Percentiles rank a stretch among this genome's conserved stretches.
Evolutionary conservation across 1,140 invertebrate genomes (phyloP).

Genomic region (Drosophila nannoptera): DNA sequence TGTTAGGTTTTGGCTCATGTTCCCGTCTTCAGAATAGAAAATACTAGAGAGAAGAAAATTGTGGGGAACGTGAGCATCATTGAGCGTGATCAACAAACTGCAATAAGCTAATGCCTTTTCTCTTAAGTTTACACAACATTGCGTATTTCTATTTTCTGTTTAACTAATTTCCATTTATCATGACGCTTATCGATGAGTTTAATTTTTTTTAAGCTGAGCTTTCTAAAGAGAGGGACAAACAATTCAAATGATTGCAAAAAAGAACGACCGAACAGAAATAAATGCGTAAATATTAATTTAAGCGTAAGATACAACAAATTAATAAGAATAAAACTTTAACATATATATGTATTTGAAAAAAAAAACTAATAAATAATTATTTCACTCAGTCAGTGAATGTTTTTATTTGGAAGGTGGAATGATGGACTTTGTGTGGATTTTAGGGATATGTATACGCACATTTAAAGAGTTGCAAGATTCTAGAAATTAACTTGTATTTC

Average conservation of each 20-base stretch:
- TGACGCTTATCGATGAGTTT: conserved; percentile 40
- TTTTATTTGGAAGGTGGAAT: not conserved
- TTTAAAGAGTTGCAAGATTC: too few relatives aligned
- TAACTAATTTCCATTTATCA: conserved; percentile 39
- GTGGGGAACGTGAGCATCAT: conserved; percentile 5
- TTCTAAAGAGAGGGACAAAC: conserved; percentile 41
- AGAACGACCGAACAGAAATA: conserved; percentile 52
- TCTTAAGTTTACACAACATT: conserved; percentile 25
- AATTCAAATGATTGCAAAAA: conserved; percentile 54
- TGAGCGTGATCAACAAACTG: conserved; percentile 35
- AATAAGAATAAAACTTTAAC: conserved; percentile 35
- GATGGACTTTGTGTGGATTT: too few relatives aligned
- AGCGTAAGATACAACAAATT: conserved; percentile 34
- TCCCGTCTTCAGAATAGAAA: conserved; percentile 23
- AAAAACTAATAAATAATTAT: conserved; percentile 26
- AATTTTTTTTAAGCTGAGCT: conserved; percentile 40
- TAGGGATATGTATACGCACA: too few relatives aligned
- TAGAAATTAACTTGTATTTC: conserved; percentile 32
- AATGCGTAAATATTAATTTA: conserved; percentile 62
- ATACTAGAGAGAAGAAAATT: not conserved
- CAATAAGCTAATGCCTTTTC: conserved; percentile 39
- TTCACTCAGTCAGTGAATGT: conserved; percentile 18
- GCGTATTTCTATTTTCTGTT: conserved; percentile 33
- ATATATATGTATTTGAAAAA: conserved; percentile 53
- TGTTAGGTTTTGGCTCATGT: conserved; percentile 49